Evolutionary conservation across 2,888 invertebrate species (phyloP).

Genomic region (Scaptomyza tumidula): DNA sequence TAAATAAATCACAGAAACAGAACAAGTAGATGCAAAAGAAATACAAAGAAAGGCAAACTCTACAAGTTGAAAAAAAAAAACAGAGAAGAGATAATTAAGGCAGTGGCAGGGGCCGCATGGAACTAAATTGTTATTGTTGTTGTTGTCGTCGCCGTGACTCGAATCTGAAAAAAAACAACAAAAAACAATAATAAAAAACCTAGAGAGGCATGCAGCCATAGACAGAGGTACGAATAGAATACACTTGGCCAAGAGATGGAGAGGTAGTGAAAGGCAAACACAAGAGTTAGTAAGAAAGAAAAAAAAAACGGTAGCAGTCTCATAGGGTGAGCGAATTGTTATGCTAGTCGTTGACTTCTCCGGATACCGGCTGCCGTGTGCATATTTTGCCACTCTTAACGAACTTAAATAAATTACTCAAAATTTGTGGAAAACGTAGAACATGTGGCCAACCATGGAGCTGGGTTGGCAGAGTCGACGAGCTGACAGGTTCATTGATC

Average conservation of each 20-base stretch:
- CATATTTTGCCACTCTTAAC: conserved; percentile 74
- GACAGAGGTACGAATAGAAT: conserved; percentile 23
- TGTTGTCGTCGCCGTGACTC: conserved; percentile 37
- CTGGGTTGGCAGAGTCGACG: conserved; percentile 7
- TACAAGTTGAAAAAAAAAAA: conserved; percentile 15
- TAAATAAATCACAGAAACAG: conserved; percentile 27
- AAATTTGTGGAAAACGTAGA: conserved; percentile 67
- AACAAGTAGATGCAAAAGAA: conserved; percentile 23
- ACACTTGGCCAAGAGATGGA: conserved; percentile 6
- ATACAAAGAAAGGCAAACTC: conserved; percentile 39
- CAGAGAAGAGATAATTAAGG: conserved; percentile 69
- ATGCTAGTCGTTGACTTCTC: conserved; percentile 74
- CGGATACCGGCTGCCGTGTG: conserved; percentile 49
- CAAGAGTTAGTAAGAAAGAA: not conserved
- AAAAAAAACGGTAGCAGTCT: conserved; percentile 71
- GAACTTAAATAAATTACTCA: conserved; percentile 77
- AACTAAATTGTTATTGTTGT: conserved; percentile 70
- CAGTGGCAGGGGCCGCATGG: conserved; percentile 65
- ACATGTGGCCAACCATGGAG: conserved; percentile 44
- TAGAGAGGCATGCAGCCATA: conserved; percentile 18
- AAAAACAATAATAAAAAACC: conserved; percentile 12
- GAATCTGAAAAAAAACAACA: conserved; percentile 18
- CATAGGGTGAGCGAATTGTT: conserved; percentile 81
- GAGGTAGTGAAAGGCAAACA: conserved; percentile 16
- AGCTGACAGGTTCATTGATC: conserved; percentile 76